Conservation (phyloP, 2,888 invertebrate genomes). For the Mycogona germanica region DNA sequence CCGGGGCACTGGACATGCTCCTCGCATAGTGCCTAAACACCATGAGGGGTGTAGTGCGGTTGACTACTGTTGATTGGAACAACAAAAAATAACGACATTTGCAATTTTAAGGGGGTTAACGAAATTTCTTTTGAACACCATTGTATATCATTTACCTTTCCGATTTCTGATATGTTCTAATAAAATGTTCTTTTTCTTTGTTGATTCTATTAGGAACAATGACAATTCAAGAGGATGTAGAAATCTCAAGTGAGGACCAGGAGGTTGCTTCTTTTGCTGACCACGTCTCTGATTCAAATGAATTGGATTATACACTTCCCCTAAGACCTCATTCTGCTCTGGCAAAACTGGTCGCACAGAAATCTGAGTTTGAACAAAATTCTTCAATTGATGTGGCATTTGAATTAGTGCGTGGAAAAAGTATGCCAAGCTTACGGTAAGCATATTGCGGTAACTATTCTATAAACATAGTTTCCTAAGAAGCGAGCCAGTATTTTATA, state of each 20-base stretch:
- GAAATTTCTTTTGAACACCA: background rate
- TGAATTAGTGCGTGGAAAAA: constrained; percentile 76
- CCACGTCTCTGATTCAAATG: constrained; percentile 18
- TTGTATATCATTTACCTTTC: too few relatives aligned
- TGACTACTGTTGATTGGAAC: too few relatives aligned
- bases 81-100: too few relatives aligned
- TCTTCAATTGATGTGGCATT: constrained; percentile 15
- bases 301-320: constrained; percentile 17
- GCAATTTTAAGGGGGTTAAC: background rate
- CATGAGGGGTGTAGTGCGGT: too few relatives aligned
- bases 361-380: constrained; percentile 21
- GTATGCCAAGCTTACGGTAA: constrained; percentile 91
- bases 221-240: constrained; percentile 4
- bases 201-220: background rate
- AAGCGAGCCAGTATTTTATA: too few relatives aligned
- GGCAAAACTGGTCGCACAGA: constrained; percentile 24
- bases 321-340: constrained; percentile 28
- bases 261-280: constrained; percentile 17
- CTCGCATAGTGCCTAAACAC: too few relatives aligned
- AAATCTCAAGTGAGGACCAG: constrained; percentile 16
- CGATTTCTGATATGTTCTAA: too few relatives aligned
- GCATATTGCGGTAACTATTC: too few relatives aligned
- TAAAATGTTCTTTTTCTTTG: too few relatives aligned
- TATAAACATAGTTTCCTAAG: too few relatives aligned
- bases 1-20: too few relatives aligned